These are phyloP conservation scores for Drosophila yakuba DNA, from an alignment of 1,140 invertebrate species.

Conservation along the genomic window DNA sequence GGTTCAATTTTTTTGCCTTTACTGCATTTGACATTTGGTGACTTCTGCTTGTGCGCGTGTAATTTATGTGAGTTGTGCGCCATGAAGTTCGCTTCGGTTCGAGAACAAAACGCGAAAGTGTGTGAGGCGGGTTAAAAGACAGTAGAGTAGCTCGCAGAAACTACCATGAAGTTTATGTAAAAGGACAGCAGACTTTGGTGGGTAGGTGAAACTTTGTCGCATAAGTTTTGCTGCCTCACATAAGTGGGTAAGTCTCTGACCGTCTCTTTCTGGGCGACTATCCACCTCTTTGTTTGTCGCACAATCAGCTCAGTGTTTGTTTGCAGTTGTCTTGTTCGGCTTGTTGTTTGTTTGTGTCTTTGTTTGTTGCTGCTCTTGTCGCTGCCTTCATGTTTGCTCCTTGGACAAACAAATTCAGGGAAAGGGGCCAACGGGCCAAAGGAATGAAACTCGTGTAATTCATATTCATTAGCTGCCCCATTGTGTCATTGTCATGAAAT, in stretches of 20 bases:
- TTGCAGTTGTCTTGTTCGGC: conserved; percentile 59
- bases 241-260: conserved; percentile 64
- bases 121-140: conserved; percentile 14
- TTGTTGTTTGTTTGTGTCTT: conserved; percentile 41
- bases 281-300: conserved; percentile 30
- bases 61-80: conserved; percentile 78
- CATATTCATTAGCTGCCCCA: conserved; percentile 76
- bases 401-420: conserved; percentile 30
- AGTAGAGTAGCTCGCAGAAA: conserved; percentile 51
- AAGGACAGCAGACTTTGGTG: conserved; percentile 58
- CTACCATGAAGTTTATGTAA: conserved; percentile 67
- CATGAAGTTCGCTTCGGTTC: conserved; percentile 65
- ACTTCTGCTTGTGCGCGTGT: conserved; percentile 71
- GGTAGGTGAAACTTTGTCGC: conserved; percentile 64
- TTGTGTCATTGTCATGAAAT: conserved; percentile 65
- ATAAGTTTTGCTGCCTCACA: conserved; percentile 69
- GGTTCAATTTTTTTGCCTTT: conserved; percentile 38
- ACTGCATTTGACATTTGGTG: conserved; percentile 80
- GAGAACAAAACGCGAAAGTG: conserved; percentile 33
- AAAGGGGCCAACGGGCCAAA: neutral
- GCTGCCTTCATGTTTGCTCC: conserved; percentile 45
- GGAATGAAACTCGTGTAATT: conserved; percentile 55
- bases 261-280: neutral
- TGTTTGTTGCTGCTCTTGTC: conserved; percentile 42
- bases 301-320: conserved; percentile 67